phyloP scores from a whole-genome alignment of 2,797 vertebrate genomes.

The Scarus forsteni region DNA sequence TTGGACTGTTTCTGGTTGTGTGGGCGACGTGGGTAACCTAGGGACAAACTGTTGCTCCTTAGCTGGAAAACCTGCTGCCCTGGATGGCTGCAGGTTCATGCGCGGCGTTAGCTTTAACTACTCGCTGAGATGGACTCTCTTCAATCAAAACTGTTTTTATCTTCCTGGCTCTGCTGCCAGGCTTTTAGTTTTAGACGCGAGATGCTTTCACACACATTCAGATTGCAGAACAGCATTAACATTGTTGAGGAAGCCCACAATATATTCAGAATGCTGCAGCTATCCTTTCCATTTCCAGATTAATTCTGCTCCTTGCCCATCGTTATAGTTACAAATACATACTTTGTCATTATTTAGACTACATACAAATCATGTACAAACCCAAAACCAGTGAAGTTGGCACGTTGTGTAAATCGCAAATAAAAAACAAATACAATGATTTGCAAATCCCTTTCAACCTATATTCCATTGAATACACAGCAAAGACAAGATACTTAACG shows the following conservation, averaged over 20 bases:
- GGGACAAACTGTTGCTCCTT: conserved; percentile 48
- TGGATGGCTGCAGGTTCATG: conserved; percentile 40
- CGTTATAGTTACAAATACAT: no score
- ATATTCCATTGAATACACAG: no score
- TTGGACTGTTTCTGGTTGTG: conserved; percentile 48
- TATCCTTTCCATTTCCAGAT: conserved; percentile 16
- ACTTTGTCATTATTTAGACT: no score
- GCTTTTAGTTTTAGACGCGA: conserved; percentile 6
- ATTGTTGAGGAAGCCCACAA: neutral
- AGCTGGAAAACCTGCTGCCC: conserved; percentile 34
- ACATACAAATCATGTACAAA: no score
- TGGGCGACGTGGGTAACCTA: conserved; percentile 41
- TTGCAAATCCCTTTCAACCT: no score
- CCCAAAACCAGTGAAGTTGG: no score
- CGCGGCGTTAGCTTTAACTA: conserved; percentile 42
- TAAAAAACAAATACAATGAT: no score
- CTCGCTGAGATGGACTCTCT: conserved; percentile 29
- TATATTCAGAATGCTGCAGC: neutral
- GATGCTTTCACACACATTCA: conserved; percentile 9
- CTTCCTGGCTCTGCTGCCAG: neutral
- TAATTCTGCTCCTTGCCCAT: conserved; percentile 4
- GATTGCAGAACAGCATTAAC: neutral
- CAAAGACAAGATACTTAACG: no score
- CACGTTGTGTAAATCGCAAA: no score
- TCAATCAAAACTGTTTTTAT: conserved; percentile 26